A percentile compares a stretch with the other conserved stretches of the same genome.
Conservation (phyloP, 1,140 invertebrate species). For the Medauroidea extradentata region DNA sequence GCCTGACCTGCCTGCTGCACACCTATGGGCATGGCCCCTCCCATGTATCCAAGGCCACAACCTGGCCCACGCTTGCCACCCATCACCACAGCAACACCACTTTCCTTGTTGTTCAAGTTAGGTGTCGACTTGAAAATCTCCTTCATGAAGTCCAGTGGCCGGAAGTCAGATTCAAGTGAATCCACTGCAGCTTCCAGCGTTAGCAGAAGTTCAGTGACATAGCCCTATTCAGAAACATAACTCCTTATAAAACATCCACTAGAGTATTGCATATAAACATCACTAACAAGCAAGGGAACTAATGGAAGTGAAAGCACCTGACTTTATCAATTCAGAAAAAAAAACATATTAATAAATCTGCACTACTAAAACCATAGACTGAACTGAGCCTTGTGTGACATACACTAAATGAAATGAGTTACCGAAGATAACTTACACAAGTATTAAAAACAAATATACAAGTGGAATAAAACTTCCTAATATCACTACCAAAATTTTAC, state of each 20-base stretch:
- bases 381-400: too few species aligned
- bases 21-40: conserved; percentile 17
- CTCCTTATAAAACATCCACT: too few species aligned
- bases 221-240: too few species aligned
- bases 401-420: too few species aligned
- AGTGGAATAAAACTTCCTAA: too few species aligned
- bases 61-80: conserved; percentile 55
- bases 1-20: conserved; percentile 45
- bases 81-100: conserved; percentile 44
- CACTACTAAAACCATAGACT: too few species aligned
- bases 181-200: conserved; percentile 94
- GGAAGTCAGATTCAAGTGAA: conserved; percentile 78
- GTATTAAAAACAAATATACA: too few species aligned
- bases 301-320: not conserved
- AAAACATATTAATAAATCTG: too few species aligned
- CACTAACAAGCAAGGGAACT: too few species aligned
- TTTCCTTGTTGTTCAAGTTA: conserved; percentile 87
- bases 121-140: conserved; percentile 96
- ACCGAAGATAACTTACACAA: too few species aligned
- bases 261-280: too few species aligned
- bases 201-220: conserved; percentile 94
- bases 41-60: conserved; percentile 28
- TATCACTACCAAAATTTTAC: too few species aligned
- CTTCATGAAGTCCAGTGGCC: conserved; percentile 82
- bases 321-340: conserved; percentile 1